Conservation (phyloP, 2,888 invertebrate species). For the Acleris laterana region DNA sequence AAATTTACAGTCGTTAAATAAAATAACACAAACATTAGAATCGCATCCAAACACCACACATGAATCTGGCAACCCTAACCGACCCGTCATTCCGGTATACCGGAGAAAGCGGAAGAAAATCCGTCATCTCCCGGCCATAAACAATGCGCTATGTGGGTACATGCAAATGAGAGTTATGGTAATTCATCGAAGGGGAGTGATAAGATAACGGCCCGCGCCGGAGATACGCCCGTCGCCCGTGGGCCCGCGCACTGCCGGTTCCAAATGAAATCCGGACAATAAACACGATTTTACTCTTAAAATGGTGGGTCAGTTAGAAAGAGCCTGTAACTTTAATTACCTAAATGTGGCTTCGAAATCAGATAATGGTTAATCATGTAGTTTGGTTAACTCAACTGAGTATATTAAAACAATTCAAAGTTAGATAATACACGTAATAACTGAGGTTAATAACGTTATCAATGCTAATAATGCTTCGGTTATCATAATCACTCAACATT, state of each 20-base stretch:
- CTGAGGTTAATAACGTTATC: too few relatives aligned
- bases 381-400: too few relatives aligned
- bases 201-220: constrained; percentile 74
- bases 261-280: constrained; percentile 48
- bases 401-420: too few relatives aligned
- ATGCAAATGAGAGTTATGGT: constrained; percentile 81
- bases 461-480: background rate
- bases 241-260: constrained; percentile 12
- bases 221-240: constrained; percentile 65
- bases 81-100: constrained; percentile 44
- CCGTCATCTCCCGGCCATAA: constrained; percentile 78
- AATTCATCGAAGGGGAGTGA: constrained; percentile 77
- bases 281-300: constrained; percentile 65
- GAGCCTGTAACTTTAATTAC: background rate
- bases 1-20: background rate
- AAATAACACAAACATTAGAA: constrained; percentile 21
- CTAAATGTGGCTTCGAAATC: too few relatives aligned
- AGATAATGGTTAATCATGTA: too few relatives aligned
- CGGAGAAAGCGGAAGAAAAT: constrained; percentile 78
- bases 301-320: constrained; percentile 5
- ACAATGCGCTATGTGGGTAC: constrained; percentile 74
- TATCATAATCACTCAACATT: constrained; percentile 1
- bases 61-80: constrained; percentile 34
- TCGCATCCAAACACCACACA: constrained; percentile 35
- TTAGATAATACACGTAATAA: too few relatives aligned